Percentiles rank a stretch among this genome's conserved stretches.
Evolutionary conservation across 2,113 vertebrate species (phyloP).

Genomic region (Prinia subflava): DNA sequence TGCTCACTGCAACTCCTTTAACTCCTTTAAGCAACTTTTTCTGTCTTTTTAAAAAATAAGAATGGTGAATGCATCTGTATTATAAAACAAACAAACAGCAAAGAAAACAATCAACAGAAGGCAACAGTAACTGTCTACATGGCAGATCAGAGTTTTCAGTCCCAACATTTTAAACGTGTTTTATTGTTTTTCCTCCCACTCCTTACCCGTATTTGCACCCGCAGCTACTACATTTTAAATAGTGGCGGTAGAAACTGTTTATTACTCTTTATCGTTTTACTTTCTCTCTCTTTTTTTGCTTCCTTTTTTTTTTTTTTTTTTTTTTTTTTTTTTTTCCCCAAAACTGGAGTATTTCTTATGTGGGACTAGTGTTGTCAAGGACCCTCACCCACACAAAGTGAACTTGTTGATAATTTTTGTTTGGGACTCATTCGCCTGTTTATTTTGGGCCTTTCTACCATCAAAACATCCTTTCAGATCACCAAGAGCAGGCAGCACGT

Average conservation of each 20-base stretch:
- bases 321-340: not conserved
- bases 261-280: not conserved
- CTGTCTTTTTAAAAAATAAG: not conserved
- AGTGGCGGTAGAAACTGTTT: not conserved
- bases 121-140: not conserved
- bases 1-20: conserved; percentile 56
- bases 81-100: not conserved
- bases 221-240: not conserved
- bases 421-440: conserved; percentile 31
- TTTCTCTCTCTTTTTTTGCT: not conserved
- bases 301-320: too few relatives aligned
- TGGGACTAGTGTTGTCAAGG: not conserved
- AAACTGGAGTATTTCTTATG: not conserved
- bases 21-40: conserved; percentile 61
- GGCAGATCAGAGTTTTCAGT: not conserved
- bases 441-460: conserved; percentile 38
- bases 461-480: not conserved
- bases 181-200: not conserved
- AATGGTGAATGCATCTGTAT: not conserved
- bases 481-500: not conserved
- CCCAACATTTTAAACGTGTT: not conserved
- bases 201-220: not conserved
- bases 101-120: not conserved
- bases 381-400: conserved; percentile 31
- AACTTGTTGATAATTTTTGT: conserved; percentile 62